Evolutionary conservation across 2,113 vertebrate genomes (phyloP).

Genomic region (Oriolus oriolus): DNA sequence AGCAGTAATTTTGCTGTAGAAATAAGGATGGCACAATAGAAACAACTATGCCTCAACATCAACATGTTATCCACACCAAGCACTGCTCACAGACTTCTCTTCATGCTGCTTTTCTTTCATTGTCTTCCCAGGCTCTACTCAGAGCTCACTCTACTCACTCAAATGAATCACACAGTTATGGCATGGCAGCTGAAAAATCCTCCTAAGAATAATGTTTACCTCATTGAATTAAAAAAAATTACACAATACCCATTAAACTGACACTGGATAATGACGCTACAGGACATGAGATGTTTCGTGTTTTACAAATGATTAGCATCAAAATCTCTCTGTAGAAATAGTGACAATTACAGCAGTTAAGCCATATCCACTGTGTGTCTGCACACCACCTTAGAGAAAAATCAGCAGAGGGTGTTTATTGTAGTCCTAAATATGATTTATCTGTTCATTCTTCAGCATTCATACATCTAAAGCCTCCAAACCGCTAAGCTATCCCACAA

Average conservation of each 20-base stretch:
- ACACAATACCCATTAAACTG: not conserved
- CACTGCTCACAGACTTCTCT: not conserved
- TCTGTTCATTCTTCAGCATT: not conserved
- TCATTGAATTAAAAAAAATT: not conserved
- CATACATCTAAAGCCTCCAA: not conserved
- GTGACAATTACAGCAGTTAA: not conserved
- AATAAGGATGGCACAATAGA: not conserved
- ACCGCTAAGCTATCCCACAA: not conserved
- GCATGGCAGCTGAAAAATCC: not conserved
- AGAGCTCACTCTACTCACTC: not conserved
- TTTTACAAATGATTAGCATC: not conserved
- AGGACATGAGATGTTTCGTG: not conserved
- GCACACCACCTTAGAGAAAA: not conserved
- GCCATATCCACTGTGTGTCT: not conserved
- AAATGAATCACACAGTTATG: not conserved
- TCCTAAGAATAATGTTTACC: not conserved
- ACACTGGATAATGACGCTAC: not conserved
- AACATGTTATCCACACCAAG: not conserved
- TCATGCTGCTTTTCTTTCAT: not conserved
- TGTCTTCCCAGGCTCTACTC: not conserved
- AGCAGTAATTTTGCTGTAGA: not conserved
- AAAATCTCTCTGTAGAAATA: not conserved
- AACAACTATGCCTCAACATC: not conserved
- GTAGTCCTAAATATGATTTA: not conserved
- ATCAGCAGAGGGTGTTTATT: not conserved